These are phyloP conservation scores for Scomberomorus guttatus DNA, from an alignment of 2,797 vertebrate genomes.

Conservation along the genomic window DNA sequence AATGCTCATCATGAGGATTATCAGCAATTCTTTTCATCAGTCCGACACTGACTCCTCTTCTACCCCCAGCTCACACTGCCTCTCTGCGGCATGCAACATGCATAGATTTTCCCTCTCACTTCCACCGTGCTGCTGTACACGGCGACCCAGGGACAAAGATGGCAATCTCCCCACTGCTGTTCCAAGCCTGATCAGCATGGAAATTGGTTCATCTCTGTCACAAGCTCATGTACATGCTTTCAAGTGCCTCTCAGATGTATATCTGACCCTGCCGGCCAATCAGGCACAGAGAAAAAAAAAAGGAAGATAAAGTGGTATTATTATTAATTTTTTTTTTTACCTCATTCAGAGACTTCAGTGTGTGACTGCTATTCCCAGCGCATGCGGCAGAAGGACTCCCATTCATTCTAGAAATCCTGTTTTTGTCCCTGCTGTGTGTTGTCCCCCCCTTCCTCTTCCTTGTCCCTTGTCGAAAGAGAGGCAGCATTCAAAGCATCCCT, in stretches of 20 bases:
- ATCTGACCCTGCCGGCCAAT: constrained; percentile 52
- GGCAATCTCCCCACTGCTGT: constrained; percentile 72
- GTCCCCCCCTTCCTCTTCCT: constrained; percentile 72
- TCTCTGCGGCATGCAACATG: constrained; percentile 72
- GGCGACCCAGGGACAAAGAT: constrained; percentile 76
- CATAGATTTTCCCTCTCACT: constrained; percentile 56
- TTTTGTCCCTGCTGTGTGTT: constrained; percentile 67
- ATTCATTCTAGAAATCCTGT: constrained; percentile 87
- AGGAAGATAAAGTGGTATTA: constrained; percentile 47
- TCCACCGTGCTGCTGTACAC: constrained; percentile 54
- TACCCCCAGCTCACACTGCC: constrained; percentile 48
- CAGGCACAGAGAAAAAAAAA: constrained; percentile 28
- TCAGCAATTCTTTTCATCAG: constrained; percentile 73
- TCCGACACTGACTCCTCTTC: constrained; percentile 56
- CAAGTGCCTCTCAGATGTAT: constrained; percentile 56
- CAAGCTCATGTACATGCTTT: constrained; percentile 54
- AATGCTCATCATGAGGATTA: constrained; percentile 75
- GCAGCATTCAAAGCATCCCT: constrained; percentile 88
- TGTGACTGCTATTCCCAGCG: constrained; percentile 86
- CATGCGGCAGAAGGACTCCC: constrained; percentile 85
- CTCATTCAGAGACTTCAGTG: constrained; percentile 86
- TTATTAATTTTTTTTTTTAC: constrained; percentile 81
- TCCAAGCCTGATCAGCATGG: constrained; percentile 74
- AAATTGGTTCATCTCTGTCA: constrained; percentile 70
- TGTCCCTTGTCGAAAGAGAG: constrained; percentile 78